A percentile compares a stretch with the other conserved stretches of the same genome.
Conservation (phyloP, 2,113 vertebrate genomes). For the Callionymus lyra region DNA sequence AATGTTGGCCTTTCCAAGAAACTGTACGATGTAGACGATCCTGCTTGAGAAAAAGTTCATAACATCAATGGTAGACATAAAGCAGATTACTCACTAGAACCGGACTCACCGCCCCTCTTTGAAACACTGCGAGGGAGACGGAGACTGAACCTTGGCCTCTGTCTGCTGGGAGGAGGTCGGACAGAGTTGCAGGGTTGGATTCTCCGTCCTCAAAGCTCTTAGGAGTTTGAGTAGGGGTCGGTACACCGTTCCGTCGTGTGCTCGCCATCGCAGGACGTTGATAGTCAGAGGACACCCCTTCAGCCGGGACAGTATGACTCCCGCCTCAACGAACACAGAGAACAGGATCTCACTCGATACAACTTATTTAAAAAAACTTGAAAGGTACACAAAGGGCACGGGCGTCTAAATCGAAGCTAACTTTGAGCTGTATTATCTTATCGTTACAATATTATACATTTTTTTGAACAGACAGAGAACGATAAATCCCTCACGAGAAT, state of each 20-base stretch:
- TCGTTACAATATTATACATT: too few species aligned
- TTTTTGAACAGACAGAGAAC: too few species aligned
- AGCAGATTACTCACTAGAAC: too few species aligned
- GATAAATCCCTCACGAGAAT: too few species aligned
- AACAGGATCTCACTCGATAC: neutral
- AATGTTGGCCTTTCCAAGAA: slow-evolving; percentile 61
- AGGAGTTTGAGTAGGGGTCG: slow-evolving; percentile 66
- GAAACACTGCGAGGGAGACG: slow-evolving; percentile 30
- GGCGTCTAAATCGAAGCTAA: too few species aligned
- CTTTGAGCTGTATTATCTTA: too few species aligned
- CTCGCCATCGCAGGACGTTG: slow-evolving; percentile 57
- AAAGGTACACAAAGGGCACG: too few species aligned
- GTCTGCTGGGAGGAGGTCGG: slow-evolving; percentile 16
- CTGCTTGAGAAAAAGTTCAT: slow-evolving; percentile 36
- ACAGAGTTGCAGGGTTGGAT: slow-evolving; percentile 57
- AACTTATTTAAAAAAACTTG: too few species aligned
- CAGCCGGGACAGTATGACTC: slow-evolving; percentile 58
- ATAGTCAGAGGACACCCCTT: slow-evolving; percentile 62
- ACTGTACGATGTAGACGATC: slow-evolving; percentile 67
- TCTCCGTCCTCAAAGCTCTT: slow-evolving; percentile 59
- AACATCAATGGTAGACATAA: neutral
- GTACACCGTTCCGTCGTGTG: slow-evolving; percentile 49
- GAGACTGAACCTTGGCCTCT: slow-evolving; percentile 12
- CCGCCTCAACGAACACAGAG: slow-evolving; percentile 44
- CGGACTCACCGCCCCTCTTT: slow-evolving; percentile 53